Conservation (phyloP, 92 coral and sea anemone genomes). For the Porites divaricata region DNA sequence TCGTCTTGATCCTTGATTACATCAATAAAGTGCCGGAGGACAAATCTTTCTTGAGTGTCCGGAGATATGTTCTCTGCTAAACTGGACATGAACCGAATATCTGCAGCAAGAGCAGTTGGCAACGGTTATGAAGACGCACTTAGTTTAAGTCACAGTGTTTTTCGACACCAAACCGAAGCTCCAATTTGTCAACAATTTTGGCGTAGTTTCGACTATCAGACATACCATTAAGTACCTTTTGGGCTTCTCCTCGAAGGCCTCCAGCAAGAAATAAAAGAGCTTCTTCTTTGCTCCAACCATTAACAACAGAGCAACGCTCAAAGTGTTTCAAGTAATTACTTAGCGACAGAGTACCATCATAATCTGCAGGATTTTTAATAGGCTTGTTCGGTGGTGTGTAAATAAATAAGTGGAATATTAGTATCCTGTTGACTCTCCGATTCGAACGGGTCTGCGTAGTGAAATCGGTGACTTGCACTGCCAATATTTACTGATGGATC, state of each 20-base stretch:
- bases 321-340: too few species aligned
- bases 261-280: too few species aligned
- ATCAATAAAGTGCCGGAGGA: conserved; percentile 56
- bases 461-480: conserved; percentile 5
- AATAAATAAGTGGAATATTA: neutral
- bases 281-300: too few species aligned
- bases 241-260: too few species aligned
- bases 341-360: conserved; percentile 18
- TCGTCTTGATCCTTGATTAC: conserved; percentile 35
- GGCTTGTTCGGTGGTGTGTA: conserved; percentile 21
- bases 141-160: conserved; percentile 57
- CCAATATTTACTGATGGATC: neutral
- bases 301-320: neutral
- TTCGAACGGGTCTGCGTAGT: neutral
- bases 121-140: conserved; percentile 41
- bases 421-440: conserved; percentile 10
- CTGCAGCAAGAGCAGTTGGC: conserved; percentile 44
- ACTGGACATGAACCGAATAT: conserved; percentile 32
- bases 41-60: conserved; percentile 58
- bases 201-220: too few species aligned
- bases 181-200: too few species aligned
- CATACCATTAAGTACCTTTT: too few species aligned
- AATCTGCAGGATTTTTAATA: neutral
- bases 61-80: conserved; percentile 32
- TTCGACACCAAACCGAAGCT: conserved; percentile 16